Base-by-base conservation (phyloP, 30 jellyfish, hydroid and myxozoan genomes). In the Aurelia sp. region DNA sequence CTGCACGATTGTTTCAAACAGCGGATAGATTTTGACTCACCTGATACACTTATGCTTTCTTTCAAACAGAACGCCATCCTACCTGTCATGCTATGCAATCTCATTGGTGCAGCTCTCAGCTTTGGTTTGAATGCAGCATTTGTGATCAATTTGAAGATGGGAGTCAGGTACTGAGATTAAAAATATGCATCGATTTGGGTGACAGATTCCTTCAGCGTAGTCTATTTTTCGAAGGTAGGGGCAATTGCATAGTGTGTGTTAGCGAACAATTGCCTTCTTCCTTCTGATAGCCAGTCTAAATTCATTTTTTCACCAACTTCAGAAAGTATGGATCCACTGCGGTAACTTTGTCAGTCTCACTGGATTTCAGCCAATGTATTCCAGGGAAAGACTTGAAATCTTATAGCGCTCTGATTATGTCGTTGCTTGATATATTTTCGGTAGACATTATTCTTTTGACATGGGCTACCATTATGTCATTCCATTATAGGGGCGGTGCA, bases 401-500 rank as follows among this genome's bases (percentile, higher is more conserved):
- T 27, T 0, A 27, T 27, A 27, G 12, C 11, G 69, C 69, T 59
- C 30, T 21, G 10, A 33, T 16, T 66, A 17, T 31, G n/a, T 22
- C 53, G 20, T 66, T 19, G 11, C 12, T 0, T 66, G 20, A n/a
- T 15, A 4, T 17, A 66, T 3, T 4, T 66, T 66, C n/a, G 0
- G 3, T 6, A 19, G 16, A 21, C 52, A 9, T 17, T 4, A 21
- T 10, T 10, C 7, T 18, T 17, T 18, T 66, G 11, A 21, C 11
- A 33, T 21, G 37, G 22, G 12, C 13, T 66, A 19, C 22, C 22
- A 6, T 66, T 31, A n/a, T 73, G 2, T 47, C 33, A 4, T 53
- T 40, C 20, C 20, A n/a, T 71, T 37, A 4, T 17, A 82, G 91
- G 20, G 91, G 91, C 40, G 81, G 91, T 10, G 85, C 85, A 4